Conservation (phyloP, 35 echinoderm and acorn worm species). For the Lytechinus variegatus region DNA sequence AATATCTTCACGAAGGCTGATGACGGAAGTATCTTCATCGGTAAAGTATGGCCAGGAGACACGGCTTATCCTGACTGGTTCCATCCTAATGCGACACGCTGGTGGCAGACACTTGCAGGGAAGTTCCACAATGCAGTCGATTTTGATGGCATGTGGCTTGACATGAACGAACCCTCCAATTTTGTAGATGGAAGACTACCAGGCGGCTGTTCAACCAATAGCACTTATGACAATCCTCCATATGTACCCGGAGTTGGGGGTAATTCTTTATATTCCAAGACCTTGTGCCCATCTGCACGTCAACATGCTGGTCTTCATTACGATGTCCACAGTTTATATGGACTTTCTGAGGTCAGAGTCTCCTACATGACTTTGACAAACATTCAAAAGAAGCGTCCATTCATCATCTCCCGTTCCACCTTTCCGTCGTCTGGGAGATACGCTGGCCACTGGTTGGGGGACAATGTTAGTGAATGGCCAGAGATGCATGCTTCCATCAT, state of each 20-base stretch:
- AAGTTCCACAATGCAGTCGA: slow-evolving; percentile 66
- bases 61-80: slow-evolving; percentile 93
- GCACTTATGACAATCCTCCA: slow-evolving; percentile 68
- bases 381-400: slow-evolving; percentile 62
- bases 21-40: slow-evolving; percentile 68
- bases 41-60: slow-evolving; percentile 93
- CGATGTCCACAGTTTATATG: slow-evolving; percentile 43
- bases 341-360: slow-evolving; percentile 25
- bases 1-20: slow-evolving; percentile 76
- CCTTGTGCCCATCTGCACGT: not conserved
- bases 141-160: slow-evolving; percentile 97
- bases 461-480: slow-evolving; percentile 82
- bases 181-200: slow-evolving; percentile 64
- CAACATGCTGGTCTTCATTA: slow-evolving; percentile 15
- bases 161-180: slow-evolving; percentile 97
- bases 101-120: slow-evolving; percentile 74
- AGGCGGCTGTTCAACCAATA: slow-evolving; percentile 42
- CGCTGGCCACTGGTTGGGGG: slow-evolving; percentile 93
- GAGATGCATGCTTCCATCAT: slow-evolving; percentile 91
- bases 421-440: slow-evolving; percentile 79
- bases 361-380: not conserved
- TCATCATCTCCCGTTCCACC: slow-evolving; percentile 82
- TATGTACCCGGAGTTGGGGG: slow-evolving; percentile 64
- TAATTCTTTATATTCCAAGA: not conserved
- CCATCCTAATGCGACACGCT: slow-evolving; percentile 66